Evolutionary conservation across 92 coral and sea anemone genomes (phyloP).

Genomic region (Epizoanthus ramosus): DNA sequence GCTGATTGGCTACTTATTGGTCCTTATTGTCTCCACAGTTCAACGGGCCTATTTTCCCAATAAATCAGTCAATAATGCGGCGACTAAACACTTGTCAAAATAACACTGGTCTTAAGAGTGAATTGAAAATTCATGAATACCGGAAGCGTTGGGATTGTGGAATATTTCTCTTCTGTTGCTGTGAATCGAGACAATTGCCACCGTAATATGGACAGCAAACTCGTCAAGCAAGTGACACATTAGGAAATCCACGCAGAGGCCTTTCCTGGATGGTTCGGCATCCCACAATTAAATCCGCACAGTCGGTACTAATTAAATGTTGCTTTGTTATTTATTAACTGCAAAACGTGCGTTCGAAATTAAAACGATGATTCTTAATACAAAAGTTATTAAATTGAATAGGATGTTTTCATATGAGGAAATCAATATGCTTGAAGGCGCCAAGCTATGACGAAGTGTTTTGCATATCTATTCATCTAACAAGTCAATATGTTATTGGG

Average conservation of each 20-base stretch:
- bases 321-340: slow-evolving; percentile 86
- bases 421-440: slow-evolving; percentile 39
- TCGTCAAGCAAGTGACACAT: slow-evolving; percentile 3
- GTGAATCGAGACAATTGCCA: slow-evolving; percentile 20
- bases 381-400: slow-evolving; percentile 47
- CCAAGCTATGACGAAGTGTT: slow-evolving; percentile 28
- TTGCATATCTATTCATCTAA: slow-evolving; percentile 39
- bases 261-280: slow-evolving; percentile 10
- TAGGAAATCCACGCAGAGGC: slow-evolving; percentile 39
- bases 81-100: slow-evolving; percentile 84
- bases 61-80: slow-evolving; percentile 77
- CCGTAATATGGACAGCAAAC: slow-evolving; percentile 30
- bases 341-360: slow-evolving; percentile 61
- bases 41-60: slow-evolving; percentile 69
- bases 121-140: slow-evolving; percentile 67
- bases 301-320: slow-evolving; percentile 74
- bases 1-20: slow-evolving; percentile 72
- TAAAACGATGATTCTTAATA: slow-evolving; percentile 50
- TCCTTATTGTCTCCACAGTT: slow-evolving; percentile 59
- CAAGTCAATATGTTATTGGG: slow-evolving; percentile 9
- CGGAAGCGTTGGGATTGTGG: slow-evolving; percentile 81
- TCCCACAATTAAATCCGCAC: slow-evolving; percentile 63
- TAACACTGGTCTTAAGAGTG: slow-evolving; percentile 71
- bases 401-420: slow-evolving; percentile 37
- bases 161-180: slow-evolving; percentile 17